A percentile compares a stretch with the other conserved stretches of the same genome.
phyloP scores from a whole-genome alignment of 2,888 invertebrate species.

The Chamaedrilus cognettii region DNA sequence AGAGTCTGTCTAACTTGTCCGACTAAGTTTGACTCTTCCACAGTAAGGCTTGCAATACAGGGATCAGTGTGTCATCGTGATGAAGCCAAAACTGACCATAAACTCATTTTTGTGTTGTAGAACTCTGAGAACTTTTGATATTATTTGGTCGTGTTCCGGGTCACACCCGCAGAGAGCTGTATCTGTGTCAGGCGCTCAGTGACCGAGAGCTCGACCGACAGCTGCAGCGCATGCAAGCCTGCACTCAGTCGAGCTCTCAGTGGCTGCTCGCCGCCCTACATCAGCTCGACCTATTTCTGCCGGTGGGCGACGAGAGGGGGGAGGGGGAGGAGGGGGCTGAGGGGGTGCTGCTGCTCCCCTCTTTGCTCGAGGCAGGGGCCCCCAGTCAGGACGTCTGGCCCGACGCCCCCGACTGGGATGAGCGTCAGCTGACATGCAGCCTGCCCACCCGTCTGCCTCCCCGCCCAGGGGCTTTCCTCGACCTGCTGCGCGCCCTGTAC shows the following conservation, averaged over 20 bases:
- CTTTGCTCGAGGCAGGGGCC: slow-evolving; percentile 37
- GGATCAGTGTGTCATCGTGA: too few relatives aligned
- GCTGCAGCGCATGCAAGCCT: slow-evolving; percentile 32
- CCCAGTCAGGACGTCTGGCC: slow-evolving; percentile 41
- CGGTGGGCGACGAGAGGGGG: slow-evolving; percentile 23
- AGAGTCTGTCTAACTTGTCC: too few relatives aligned
- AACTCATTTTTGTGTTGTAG: too few relatives aligned
- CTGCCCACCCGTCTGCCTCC: slow-evolving; percentile 29
- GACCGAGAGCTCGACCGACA: slow-evolving; percentile 39
- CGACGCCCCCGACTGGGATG: slow-evolving; percentile 43
- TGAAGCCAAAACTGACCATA: too few relatives aligned
- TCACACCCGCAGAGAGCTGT: too few relatives aligned
- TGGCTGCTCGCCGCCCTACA: slow-evolving; percentile 40
- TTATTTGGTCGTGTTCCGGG: too few relatives aligned
- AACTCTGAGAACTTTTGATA: too few relatives aligned
- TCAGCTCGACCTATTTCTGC: slow-evolving; percentile 36
- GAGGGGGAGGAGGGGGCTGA: too few relatives aligned
- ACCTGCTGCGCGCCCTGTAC: slow-evolving; percentile 34
- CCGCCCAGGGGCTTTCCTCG: slow-evolving; percentile 37
- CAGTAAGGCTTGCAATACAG: too few relatives aligned
- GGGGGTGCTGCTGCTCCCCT: slow-evolving; percentile 35
- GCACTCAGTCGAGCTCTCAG: slow-evolving; percentile 32
- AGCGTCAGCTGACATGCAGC: slow-evolving; percentile 42
- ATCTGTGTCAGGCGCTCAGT: slow-evolving; percentile 29
- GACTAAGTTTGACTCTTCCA: too few relatives aligned